Base-by-base conservation (phyloP, 1,140 invertebrate genomes). In the Drosophila persimilis region DNA sequence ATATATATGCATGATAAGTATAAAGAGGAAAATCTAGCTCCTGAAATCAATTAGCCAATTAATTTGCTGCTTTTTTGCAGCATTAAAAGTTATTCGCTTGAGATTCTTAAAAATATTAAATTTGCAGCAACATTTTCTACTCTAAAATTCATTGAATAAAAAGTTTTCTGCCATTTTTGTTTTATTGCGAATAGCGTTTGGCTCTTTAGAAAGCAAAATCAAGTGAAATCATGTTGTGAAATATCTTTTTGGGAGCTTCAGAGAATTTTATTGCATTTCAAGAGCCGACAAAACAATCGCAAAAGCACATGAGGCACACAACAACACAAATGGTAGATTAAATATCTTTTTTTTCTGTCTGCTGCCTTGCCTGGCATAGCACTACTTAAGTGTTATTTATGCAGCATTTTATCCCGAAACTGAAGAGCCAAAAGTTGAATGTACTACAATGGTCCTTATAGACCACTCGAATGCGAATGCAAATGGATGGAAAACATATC, bases 361-460 rank as follows among this genome's bases (percentile, higher is more conserved):
- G 35, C 35, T 13, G 35, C 11, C 35, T 39, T 26, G 24, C 5
- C 24, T 26, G 11, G 4, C 35, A 9, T 11, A 11, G n/a, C 52
- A 71, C 61, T 63, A 46, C 66, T 72, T 61, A 61, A 73, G 57
- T 72, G 60, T 79, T 72, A 79, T 76, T 76, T 72, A 79, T 61
- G 65, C 70, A 52, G 58, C 51, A 55, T 74, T 64, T 55, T 47
- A 24, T 56, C 46, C 50, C 44, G 20, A 50, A 50, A 47, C 29
- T 29, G 22, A 45, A 71, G 71, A 70, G 60, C 65, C 59, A 75
- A 77, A 75, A 75, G 75, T 77, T 77, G 56, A 77, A 77, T 65
- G 72, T 74, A 71, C 75, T 57, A 41, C 47, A 39, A 65, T 35
- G 52, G 31, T 56, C 45, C 51, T 50, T 50, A 57, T 63, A 59